Conservation (phyloP, 2,797 vertebrate genomes). For the Podargus strigoides region DNA sequence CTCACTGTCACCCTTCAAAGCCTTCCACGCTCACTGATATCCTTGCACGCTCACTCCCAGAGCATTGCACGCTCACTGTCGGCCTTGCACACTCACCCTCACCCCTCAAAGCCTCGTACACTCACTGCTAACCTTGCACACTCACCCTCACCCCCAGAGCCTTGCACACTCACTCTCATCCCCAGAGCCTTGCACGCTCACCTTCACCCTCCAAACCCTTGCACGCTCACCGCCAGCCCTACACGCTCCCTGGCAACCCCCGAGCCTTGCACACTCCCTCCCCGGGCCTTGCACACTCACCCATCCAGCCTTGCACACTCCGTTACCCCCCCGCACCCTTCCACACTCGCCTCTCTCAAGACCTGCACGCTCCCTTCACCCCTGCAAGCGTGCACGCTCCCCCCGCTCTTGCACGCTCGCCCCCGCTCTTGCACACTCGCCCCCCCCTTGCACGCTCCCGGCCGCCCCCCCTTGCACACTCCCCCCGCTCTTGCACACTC, state of each 20-base stretch:
- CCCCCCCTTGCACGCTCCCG: too few relatives aligned
- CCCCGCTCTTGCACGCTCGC: not conserved
- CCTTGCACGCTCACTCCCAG: too few relatives aligned
- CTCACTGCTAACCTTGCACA: not conserved
- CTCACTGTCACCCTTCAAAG: too few relatives aligned
- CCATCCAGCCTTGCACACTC: not conserved
- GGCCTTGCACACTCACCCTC: not conserved
- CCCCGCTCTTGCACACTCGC: too few relatives aligned
- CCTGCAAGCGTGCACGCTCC: not conserved
- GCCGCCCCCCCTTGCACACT: not conserved
- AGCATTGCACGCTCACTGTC: too few relatives aligned
- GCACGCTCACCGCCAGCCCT: not conserved
- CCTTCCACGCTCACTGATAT: too few relatives aligned
- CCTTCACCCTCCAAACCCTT: not conserved
- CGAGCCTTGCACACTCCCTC: too few relatives aligned
- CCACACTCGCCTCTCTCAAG: not conserved
- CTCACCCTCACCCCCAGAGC: not conserved
- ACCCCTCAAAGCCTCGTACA: too few relatives aligned
- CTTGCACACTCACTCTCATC: too few relatives aligned
- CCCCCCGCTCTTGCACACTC: not conserved
- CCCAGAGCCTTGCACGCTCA: not conserved
- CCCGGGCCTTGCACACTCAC: too few relatives aligned
- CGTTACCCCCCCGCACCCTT: not conserved
- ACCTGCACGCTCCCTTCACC: not conserved
- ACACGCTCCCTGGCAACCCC: too few relatives aligned